Base-by-base conservation (phyloP, 2,797 vertebrate species). In the Chaetophractus vellerosus region DNA sequence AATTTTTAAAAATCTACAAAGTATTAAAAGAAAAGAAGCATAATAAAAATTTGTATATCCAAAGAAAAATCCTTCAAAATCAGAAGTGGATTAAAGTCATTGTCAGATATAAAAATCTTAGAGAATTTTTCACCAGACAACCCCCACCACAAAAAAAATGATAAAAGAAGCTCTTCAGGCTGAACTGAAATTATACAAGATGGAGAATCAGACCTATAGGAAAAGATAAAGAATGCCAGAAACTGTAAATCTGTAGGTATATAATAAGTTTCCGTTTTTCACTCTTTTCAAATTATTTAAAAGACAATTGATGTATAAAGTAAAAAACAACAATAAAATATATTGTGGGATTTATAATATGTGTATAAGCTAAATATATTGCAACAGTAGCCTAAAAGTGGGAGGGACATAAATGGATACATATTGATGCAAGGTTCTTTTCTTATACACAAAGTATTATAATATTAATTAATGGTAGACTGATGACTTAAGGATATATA, bases 51-150 rank as follows among this genome's bases (percentile, higher is more conserved):
- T 45, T 87, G 71, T 23, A 78, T 59, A 57, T 7, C 12, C 38
- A 78, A 8, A 59, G n/a, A 88, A 78, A 88, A 72, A 78, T 11
- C 75, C n/a, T 88, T 93, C 71, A 88, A 8, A 95, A 88, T 21
- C 9, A 72, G 9, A 78, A 82, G 9, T 50, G 3, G 38, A 85
- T 89, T 75, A 71, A 93, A 83, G 15, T 64, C 19, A 91, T 55
- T 64, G 15, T 66, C 48, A 78, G n/a, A 82, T 78, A 38, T 33
- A 57, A 80, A 85, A 74, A 80, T 15, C 15, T 61, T 14, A 72
- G 55, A 24, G 66, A 79, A n/a, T 91, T 48, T 91, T 14, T 82
- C n/a, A 66, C 28, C 45, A 50, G 57, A 74, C 88, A 72, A 64
- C 1, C 1, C 5, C 45, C 31, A 19, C 7, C 33, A 48, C 1